phyloP scores from a whole-genome alignment of 1,140 invertebrate species.

The Trichonephila inaurata region DNA sequence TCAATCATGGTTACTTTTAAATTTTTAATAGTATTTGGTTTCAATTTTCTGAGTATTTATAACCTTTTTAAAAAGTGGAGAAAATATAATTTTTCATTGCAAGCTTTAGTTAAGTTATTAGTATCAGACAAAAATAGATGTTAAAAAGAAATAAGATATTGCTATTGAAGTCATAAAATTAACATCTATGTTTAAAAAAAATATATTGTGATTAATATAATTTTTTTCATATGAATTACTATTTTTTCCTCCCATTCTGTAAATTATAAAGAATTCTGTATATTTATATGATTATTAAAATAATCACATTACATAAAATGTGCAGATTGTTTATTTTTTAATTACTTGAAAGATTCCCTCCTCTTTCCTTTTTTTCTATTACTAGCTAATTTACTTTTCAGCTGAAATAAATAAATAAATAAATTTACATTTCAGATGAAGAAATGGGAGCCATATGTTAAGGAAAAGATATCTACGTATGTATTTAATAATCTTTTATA shows the following conservation, averaged over 20 bases:
- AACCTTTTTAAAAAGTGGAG: too few relatives aligned
- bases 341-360: background rate
- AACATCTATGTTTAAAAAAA: too few relatives aligned
- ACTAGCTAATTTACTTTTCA: background rate
- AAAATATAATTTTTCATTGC: too few relatives aligned
- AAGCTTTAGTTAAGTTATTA: too few relatives aligned
- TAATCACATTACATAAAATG: too few relatives aligned
- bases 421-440: conserved; percentile 66
- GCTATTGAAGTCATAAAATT: too few relatives aligned
- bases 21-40: too few relatives aligned
- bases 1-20: background rate
- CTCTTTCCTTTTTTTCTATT: background rate
- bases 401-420: background rate
- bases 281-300: background rate
- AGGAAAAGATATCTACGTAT: conserved; percentile 68
- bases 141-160: too few relatives aligned
- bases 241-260: background rate
- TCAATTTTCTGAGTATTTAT: too few relatives aligned
- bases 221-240: background rate
- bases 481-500: background rate
- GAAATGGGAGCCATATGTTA: conserved; percentile 61
- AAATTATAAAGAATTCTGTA: background rate
- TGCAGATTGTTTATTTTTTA: background rate
- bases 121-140: background rate
- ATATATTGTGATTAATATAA: too few relatives aligned